Evolutionary conservation across 2,888 invertebrate genomes (phyloP).

Genomic region (Athripsodes cinereus): DNA sequence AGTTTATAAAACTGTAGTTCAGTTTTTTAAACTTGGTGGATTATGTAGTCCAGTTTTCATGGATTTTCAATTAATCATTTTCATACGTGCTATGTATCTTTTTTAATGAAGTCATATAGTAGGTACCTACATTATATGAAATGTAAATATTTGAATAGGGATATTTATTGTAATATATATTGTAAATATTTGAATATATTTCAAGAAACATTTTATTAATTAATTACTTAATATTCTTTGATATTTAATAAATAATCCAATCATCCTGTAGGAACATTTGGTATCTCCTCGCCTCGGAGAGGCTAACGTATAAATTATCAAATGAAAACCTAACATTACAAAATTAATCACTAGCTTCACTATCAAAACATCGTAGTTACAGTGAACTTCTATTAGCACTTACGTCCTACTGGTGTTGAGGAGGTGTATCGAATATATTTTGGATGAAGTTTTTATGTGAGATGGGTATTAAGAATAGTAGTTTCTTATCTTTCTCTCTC

Average conservation of each 20-base stretch:
- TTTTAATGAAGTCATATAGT: too few species aligned
- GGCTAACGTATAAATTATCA: conserved; percentile 5
- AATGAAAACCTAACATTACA: conserved; percentile 5
- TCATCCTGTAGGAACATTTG: background rate
- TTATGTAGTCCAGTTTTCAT: too few species aligned
- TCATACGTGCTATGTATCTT: too few species aligned
- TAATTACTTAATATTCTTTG: background rate
- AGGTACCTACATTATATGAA: too few species aligned
- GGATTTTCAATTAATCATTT: too few species aligned
- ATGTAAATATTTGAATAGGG: too few species aligned
- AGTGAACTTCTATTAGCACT: background rate
- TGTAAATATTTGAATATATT: too few species aligned
- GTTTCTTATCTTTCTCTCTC: background rate
- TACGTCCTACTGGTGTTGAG: background rate
- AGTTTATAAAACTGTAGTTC: too few species aligned
- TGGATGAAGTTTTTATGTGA: conserved; percentile 4
- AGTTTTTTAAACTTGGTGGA: too few species aligned
- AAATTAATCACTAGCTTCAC: background rate
- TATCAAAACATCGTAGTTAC: background rate
- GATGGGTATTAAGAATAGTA: background rate
- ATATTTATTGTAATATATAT: too few species aligned
- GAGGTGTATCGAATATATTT: background rate
- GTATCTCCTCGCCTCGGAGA: background rate
- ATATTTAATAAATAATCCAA: too few species aligned
- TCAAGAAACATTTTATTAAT: too few species aligned